A percentile compares a stretch with the other conserved stretches of the same genome.
These are phyloP conservation scores for Drosophila ambigua DNA, from an alignment of 1,140 invertebrate species.

Conservation along the genomic window DNA sequence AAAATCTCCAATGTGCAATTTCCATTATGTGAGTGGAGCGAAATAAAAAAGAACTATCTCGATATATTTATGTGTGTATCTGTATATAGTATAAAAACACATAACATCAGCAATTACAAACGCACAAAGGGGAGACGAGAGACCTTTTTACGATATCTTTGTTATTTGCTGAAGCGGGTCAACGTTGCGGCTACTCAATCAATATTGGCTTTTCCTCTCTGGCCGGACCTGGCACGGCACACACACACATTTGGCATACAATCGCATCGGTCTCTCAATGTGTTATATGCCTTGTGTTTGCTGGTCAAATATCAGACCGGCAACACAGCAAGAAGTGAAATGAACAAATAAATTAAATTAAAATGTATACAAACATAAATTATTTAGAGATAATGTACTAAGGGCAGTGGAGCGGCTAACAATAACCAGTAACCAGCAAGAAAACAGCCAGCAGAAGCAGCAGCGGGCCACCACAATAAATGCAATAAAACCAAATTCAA, in stretches of 20 bases:
- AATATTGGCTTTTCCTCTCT: conserved; percentile 64
- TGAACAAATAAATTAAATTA: conserved; percentile 79
- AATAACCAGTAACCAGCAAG: conserved; percentile 38
- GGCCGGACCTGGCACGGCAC: not conserved
- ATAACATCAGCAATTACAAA: conserved; percentile 68
- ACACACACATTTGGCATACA: conserved; percentile 31
- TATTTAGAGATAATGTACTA: conserved; percentile 81
- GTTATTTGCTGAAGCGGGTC: conserved; percentile 62
- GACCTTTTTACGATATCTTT: conserved; percentile 65
- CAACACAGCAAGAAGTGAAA: conserved; percentile 40
- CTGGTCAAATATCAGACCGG: conserved; percentile 50
- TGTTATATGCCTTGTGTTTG: conserved; percentile 50
- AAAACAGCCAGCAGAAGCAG: conserved; percentile 10
- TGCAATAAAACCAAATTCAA: conserved; percentile 80
- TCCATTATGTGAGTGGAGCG: conserved; percentile 39
- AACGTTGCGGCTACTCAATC: conserved; percentile 73
- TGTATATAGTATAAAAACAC: conserved; percentile 14
- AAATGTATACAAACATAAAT: conserved; percentile 82
- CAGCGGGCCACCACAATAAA: conserved; percentile 59
- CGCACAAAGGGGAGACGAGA: not conserved
- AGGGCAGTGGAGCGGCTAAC: conserved; percentile 50
- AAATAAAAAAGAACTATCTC: conserved; percentile 60
- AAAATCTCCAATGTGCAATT: conserved; percentile 55
- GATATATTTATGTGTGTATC: conserved; percentile 21
- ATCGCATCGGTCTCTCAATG: conserved; percentile 9